Conservation (phyloP, 2,113 vertebrate genomes). For the Pampusana beccarii region DNA sequence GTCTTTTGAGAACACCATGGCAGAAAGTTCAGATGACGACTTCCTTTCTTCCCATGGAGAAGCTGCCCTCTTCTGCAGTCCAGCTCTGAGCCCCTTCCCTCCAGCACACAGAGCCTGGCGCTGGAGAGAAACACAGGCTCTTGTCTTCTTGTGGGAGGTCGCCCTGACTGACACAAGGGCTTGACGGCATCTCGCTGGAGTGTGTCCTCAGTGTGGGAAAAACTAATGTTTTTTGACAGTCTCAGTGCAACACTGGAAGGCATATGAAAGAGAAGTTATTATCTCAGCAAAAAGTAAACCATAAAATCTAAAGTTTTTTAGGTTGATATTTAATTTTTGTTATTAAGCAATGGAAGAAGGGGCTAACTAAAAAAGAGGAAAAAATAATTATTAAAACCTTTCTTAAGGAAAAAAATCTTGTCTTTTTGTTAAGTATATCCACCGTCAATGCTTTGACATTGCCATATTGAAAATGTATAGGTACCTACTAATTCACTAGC, state of each 20-base stretch:
- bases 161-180: neutral
- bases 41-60: neutral
- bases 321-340: neutral
- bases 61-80: neutral
- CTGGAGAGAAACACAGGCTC: neutral
- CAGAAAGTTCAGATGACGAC: neutral
- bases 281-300: neutral
- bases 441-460: neutral
- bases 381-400: neutral
- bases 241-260: neutral
- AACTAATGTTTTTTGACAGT: neutral
- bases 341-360: neutral
- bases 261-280: neutral
- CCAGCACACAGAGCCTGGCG: accelerated
- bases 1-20: neutral
- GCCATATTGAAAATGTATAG: neutral
- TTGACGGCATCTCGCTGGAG: neutral
- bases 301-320: neutral
- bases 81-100: neutral
- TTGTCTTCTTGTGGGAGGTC: neutral
- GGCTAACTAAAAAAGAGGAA: neutral
- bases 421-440: neutral
- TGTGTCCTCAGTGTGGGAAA: neutral
- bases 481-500: neutral
- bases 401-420: neutral